A percentile compares a stretch with the other conserved stretches of the same genome.
Conservation (phyloP, 2,888 invertebrate species). For the Neoitamus cyanurus region DNA sequence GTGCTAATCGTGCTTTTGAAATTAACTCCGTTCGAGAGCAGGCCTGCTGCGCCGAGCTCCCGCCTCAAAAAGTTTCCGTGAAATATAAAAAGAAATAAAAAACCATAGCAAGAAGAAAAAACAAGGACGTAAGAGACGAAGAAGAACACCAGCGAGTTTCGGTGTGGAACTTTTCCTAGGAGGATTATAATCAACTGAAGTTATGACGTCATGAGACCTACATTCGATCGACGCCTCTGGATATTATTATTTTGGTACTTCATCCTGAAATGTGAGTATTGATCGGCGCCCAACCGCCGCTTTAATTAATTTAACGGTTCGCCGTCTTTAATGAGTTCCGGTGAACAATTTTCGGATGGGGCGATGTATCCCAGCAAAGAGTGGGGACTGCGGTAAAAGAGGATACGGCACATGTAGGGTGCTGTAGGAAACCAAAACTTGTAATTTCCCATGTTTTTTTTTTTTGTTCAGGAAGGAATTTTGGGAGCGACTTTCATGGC, state of each 20-base stretch:
- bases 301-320: neutral
- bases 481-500: neutral
- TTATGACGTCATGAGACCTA: slow-evolving; percentile 68
- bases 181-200: slow-evolving; percentile 57
- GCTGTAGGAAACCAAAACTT: neutral
- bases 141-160: neutral
- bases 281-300: neutral
- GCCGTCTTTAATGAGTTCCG: neutral
- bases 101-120: neutral
- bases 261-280: slow-evolving; percentile 66
- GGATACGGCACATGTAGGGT: neutral
- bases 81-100: neutral
- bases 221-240: slow-evolving; percentile 67
- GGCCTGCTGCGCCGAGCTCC: neutral
- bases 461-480: neutral
- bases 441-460: neutral
- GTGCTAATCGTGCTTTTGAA: slow-evolving; percentile 42
- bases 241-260: slow-evolving; percentile 64
- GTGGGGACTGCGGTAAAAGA: neutral
- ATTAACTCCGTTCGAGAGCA: slow-evolving; percentile 32
- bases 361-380: neutral
- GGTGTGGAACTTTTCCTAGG: slow-evolving; percentile 45
- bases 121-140: neutral
- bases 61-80: neutral
- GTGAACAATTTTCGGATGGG: neutral